Evolutionary conservation across 2,797 vertebrate genomes (phyloP), one percentile per base, ranked within the genome.

Genomic region (Rousettus madagascariensis): DNA sequence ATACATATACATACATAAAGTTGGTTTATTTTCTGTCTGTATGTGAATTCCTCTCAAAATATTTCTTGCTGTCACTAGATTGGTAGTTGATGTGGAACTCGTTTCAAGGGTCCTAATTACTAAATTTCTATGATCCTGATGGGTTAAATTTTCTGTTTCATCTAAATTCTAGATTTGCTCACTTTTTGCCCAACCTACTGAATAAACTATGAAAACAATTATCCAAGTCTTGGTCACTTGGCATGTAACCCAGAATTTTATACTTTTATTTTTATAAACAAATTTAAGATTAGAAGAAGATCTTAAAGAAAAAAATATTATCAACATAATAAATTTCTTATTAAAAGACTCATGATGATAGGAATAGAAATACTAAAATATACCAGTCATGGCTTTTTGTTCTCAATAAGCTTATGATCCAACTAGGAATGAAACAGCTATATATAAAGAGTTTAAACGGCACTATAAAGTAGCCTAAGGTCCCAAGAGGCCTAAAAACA

Each of bases 91-190:
- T 82, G 43, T 59, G 92, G 55, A 53, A 2, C n/a, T 82, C 63
- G 5, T 38, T 92, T 92, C 26, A 72, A 87, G 22, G 8, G 4
- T 78, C 91, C 28, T 87, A 57, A 46, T 66, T 46, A 51, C 0
- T 9, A 69, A 78, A 6, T 51, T 61, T 43, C 38, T n/a, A 71
- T 59, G 17, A 71, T 15, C 9, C 22, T 16, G 6, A 28, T 82
- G 26, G 30, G 28, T 59, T 33, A 65, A 82, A 80, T 66, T 84
- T 93, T 91, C n/a, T 84, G n/a, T 74, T 95, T 95, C 36, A 92
- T 78, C 33, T 59, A 71, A 90, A 46, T 57, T n/a, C 0, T 26
- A 53, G 24, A 57, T 86, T 74, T 86, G 28, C 28, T 82, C 5
- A 75, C 17, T 65, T 8, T 95, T 80, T 83, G 43, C 4, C 38